A percentile compares a stretch with the other conserved stretches of the same genome.
These are phyloP conservation scores for Onychomys arenicola DNA, from an alignment of 2,797 vertebrate genomes.

Conservation along the genomic window DNA sequence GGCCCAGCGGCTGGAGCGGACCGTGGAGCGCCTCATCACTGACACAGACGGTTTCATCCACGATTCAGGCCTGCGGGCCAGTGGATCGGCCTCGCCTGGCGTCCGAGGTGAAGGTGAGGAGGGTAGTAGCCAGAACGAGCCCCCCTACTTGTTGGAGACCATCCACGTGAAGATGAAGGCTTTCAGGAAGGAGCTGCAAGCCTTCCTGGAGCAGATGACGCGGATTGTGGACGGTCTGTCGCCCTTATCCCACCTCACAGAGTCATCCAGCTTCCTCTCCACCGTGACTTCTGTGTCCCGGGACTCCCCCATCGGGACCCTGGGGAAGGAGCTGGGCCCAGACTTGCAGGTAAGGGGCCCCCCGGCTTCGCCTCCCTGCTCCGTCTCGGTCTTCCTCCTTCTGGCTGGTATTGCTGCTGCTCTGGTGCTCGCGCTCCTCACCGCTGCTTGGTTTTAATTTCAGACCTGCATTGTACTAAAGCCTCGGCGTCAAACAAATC, in stretches of 20 bases:
- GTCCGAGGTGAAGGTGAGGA: constrained; percentile 81
- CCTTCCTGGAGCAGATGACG: constrained; percentile 96
- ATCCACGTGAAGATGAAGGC: constrained; percentile 95
- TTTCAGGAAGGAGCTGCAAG: constrained; percentile 95
- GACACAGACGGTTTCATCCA: constrained; percentile 94
- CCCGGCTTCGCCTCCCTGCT: constrained; percentile 73
- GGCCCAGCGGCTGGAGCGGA: constrained; percentile 93
- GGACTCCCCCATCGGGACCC: constrained; percentile 96
- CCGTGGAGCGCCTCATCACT: constrained; percentile 93
- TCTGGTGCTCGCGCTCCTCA: constrained; percentile 87
- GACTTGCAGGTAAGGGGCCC: constrained; percentile 95
- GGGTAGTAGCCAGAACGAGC: constrained; percentile 86
- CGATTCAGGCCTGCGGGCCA: constrained; percentile 89
- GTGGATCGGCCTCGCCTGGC: constrained; percentile 84
- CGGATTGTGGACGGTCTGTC: constrained; percentile 93
- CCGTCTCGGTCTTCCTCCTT: constrained; percentile 84
- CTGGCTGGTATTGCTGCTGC: constrained; percentile 87
- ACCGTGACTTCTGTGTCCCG: constrained; percentile 96
- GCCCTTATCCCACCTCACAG: constrained; percentile 96
- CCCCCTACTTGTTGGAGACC: constrained; percentile 91
- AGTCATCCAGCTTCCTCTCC: constrained; percentile 99
- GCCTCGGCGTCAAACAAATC: constrained; percentile 81
- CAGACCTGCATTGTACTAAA: constrained; percentile 82
- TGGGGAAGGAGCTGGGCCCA: constrained; percentile 94
- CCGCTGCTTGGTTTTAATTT: constrained; percentile 88